A percentile compares a stretch with the other conserved stretches of the same genome.
Conservation (phyloP, 2,113 vertebrate genomes). For the Xiphophorus maculatus region DNA sequence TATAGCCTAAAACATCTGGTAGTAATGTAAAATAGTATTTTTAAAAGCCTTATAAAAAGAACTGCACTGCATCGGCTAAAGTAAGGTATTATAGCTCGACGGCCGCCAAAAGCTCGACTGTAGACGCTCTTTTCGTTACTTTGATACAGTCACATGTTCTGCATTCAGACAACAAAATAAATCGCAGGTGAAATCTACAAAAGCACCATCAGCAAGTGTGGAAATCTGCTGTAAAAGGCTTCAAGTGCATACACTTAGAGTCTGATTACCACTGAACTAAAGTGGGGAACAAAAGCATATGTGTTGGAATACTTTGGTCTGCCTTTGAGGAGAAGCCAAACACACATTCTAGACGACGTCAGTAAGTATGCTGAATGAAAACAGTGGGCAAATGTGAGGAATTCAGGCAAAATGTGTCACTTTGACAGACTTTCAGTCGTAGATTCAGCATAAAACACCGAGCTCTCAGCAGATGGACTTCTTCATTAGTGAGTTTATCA, state of each 20-base stretch:
- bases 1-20: slow-evolving; percentile 82
- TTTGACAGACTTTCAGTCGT: background rate
- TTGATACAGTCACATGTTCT: slow-evolving; percentile 39
- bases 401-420: background rate
- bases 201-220: slow-evolving; percentile 38
- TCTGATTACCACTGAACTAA: slow-evolving; percentile 37
- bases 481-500: background rate
- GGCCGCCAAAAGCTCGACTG: slow-evolving; percentile 31
- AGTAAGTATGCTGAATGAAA: background rate
- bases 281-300: slow-evolving; percentile 9
- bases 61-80: slow-evolving; percentile 58
- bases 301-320: slow-evolving; percentile 49
- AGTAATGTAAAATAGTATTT: slow-evolving; percentile 80
- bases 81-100: slow-evolving; percentile 22
- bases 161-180: slow-evolving; percentile 29
- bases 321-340: slow-evolving; percentile 39
- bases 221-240: slow-evolving; percentile 48
- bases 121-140: slow-evolving; percentile 40
- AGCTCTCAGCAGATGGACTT: background rate
- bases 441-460: background rate
- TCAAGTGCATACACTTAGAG: slow-evolving; percentile 15
- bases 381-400: slow-evolving; percentile 20
- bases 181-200: slow-evolving; percentile 41
- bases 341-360: slow-evolving; percentile 10
- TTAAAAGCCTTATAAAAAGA: slow-evolving; percentile 76